These are phyloP conservation scores for Hipparchia sbordonii DNA, from an alignment of 2,888 invertebrate species.

Conservation along the genomic window DNA sequence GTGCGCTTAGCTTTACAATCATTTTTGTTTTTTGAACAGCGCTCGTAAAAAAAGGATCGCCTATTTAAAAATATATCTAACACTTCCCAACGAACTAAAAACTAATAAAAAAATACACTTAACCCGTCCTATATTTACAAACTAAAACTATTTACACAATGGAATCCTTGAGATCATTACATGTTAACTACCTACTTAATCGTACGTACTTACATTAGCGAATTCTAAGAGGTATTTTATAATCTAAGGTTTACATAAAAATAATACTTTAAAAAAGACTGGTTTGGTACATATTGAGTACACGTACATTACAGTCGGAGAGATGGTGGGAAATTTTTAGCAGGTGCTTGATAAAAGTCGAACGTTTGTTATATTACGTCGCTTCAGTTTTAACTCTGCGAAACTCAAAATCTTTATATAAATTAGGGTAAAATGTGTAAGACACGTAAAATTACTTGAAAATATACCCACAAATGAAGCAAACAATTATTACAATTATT, in stretches of 20 bases:
- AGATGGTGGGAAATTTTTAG: slow-evolving; percentile 1
- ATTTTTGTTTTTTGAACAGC: slow-evolving; percentile 21
- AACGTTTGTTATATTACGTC: background rate
- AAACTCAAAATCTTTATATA: no score
- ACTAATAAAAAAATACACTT: slow-evolving; percentile 45
- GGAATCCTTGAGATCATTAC: slow-evolving; percentile 82
- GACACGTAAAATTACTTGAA: no score
- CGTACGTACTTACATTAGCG: slow-evolving; percentile 57
- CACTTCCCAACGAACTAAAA: slow-evolving; percentile 53
- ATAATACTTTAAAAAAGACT: slow-evolving; percentile 79
- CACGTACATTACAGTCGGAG: slow-evolving; percentile 34
- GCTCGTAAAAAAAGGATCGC: slow-evolving; percentile 51
- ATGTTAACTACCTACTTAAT: slow-evolving; percentile 49
- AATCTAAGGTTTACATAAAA: slow-evolving; percentile 58
- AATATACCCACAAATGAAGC: no score
- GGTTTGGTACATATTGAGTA: slow-evolving; percentile 68
- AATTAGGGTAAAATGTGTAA: no score
- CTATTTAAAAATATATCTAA: slow-evolving; percentile 56
- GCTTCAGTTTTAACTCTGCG: no score
- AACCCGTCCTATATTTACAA: slow-evolving; percentile 67
- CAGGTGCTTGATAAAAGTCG: background rate
- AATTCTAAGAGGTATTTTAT: slow-evolving; percentile 65
- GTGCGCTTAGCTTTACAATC: slow-evolving; percentile 9
- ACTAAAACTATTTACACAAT: slow-evolving; percentile 76
- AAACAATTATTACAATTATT: no score